Conservation (phyloP, 2,888 invertebrate genomes). For the Pollenia angustigena region DNA sequence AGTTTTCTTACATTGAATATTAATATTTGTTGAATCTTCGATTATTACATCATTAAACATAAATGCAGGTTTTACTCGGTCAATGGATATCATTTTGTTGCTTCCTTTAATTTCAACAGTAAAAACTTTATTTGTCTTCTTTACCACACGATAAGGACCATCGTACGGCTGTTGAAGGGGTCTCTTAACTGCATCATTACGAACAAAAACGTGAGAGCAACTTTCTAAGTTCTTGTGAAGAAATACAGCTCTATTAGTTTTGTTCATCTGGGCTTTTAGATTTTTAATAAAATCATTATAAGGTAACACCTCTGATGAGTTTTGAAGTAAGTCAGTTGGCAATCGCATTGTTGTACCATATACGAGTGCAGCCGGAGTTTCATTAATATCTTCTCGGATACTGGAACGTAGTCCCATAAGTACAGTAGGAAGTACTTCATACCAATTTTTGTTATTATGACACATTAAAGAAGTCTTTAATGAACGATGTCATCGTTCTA, state of each 20-base stretch:
- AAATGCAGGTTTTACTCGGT: background rate
- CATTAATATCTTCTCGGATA: too few species aligned
- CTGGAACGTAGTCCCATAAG: too few species aligned
- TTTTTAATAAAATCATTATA: background rate
- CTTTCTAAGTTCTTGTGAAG: background rate
- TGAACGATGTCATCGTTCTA: too few species aligned
- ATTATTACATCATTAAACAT: conserved; percentile 1
- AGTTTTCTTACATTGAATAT: background rate
- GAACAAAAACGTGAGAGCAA: background rate
- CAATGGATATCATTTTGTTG: background rate
- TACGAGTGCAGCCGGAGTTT: too few species aligned
- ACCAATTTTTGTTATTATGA: too few species aligned
- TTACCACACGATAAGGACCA: conserved; percentile 14
- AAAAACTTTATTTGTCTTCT: too few species aligned
- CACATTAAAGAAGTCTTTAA: too few species aligned
- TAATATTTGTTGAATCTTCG: background rate
- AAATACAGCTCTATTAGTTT: conserved; percentile 4
- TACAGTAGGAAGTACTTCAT: too few species aligned
- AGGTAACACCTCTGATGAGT: background rate
- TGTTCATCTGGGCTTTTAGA: background rate
- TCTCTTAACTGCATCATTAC: too few species aligned
- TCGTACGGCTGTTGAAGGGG: background rate
- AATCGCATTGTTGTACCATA: too few species aligned
- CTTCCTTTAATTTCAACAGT: background rate
- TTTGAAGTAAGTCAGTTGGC: too few species aligned